Base-by-base conservation (phyloP, 2,113 vertebrate genomes). In the Isichthys henryi region DNA sequence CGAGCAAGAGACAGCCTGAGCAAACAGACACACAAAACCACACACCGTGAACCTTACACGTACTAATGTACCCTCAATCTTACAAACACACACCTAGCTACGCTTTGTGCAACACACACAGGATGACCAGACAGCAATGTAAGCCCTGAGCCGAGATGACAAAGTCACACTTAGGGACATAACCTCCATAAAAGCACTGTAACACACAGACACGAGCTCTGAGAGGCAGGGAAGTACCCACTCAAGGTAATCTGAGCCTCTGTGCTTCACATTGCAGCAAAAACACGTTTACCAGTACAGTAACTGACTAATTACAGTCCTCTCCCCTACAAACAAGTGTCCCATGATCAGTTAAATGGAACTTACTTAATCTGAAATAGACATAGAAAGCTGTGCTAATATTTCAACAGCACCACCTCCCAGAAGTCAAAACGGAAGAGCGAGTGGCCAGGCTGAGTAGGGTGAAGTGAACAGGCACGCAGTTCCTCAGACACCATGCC, bases 241-340 rank as follows among this genome's bases (percentile, higher is more conserved):
- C 27, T 31, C 3, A 3, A 70, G 62, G 27, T 70, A 31, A 70
- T 70, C n/a, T 66, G n/a, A 13, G n/a, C n/a, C n/a, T 70, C 62
- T 77, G 70, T 77, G 35, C 70, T 77, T 35, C 11, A 39, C 70
- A 43, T 2, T 80, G 35, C 74, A 39, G 35, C 17, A 80, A 35
- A 35, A 43, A 35, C 74, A 39, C 39, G 2, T 39, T 39, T 39
- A 39, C 1, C 39, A 39, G 39, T 2, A 83, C 19, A 23, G 5
- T 85, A 89, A 84, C 19, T 45, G 23, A 62, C 52, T 86, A 89
- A 85, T 89, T 89, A 66, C n/a, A 19, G 17, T 45, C 53, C 82
- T 13, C 80, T 17, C 53, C 43, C 53, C 43, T 56, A 31, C n/a
- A 31, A 19, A 80, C 74, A 80, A 35, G 39, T 10, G n/a, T 31